Conservation (phyloP, 2,113 vertebrate species). For the Corydoras sp. region DNA sequence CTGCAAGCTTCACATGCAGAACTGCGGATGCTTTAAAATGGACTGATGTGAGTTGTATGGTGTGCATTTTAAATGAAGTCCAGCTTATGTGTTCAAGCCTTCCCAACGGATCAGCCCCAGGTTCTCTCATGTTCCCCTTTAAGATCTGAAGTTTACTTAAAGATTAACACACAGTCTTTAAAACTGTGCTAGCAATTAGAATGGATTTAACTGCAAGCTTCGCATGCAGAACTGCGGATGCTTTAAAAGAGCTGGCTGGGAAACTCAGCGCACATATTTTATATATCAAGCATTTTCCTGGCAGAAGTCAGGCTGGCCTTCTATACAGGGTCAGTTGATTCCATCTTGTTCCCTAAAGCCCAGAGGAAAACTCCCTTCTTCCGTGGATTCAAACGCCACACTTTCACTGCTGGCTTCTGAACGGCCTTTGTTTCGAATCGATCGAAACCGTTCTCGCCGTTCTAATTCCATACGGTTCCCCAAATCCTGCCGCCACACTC, state of each 20-base stretch:
- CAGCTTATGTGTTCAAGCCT: no score
- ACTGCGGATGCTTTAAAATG: background rate
- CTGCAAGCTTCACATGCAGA: no score
- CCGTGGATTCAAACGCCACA: constrained; percentile 39
- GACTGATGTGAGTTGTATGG: no score
- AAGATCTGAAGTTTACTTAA: no score
- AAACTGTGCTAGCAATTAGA: no score
- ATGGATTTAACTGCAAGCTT: no score
- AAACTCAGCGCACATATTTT: background rate
- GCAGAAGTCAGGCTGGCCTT: background rate
- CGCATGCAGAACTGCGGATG: background rate
- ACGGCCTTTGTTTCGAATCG: constrained; percentile 15
- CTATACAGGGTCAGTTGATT: constrained; percentile 1
- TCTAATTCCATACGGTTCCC: background rate
- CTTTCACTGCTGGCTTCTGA: constrained; percentile 16
- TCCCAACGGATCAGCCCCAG: no score
- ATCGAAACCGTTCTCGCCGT: background rate
- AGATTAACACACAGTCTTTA: no score
- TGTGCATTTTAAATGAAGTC: no score
- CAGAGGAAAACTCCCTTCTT: constrained; percentile 26
- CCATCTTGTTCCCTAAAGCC: constrained; percentile 32
- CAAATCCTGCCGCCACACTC: no score
- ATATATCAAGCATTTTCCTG: background rate
- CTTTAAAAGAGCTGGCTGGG: constrained; percentile 13
- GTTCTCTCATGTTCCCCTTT: no score